A percentile compares a stretch with the other conserved stretches of the same genome.
phyloP scores from a whole-genome alignment of 2,888 invertebrate species.

The Dolichomitus sp. region DNA sequence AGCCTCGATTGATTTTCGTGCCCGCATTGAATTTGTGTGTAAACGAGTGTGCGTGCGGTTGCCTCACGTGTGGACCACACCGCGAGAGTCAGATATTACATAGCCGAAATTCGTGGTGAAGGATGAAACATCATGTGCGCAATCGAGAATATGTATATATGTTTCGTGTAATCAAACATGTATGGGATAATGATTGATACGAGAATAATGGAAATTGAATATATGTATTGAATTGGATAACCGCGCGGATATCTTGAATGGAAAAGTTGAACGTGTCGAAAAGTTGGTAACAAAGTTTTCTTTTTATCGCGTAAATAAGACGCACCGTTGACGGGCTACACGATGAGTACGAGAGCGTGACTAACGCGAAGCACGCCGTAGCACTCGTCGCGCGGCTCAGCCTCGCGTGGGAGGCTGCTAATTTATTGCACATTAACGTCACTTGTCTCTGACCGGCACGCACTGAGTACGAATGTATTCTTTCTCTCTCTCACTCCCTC shows the following conservation, averaged over 20 bases:
- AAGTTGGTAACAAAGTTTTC: conserved; percentile 27
- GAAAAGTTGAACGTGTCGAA: conserved; percentile 2
- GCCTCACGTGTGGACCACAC: not conserved
- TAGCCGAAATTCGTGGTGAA: conserved; percentile 8
- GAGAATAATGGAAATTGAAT: conserved; percentile 1
- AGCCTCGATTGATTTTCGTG: conserved; percentile 76
- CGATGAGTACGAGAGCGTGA: conserved; percentile 65
- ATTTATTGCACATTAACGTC: conserved; percentile 85
- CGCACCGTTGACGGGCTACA: conserved; percentile 41
- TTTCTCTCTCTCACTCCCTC: conserved; percentile 12
- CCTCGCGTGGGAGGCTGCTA: conserved; percentile 82
- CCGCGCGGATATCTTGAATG: not conserved
- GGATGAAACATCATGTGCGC: conserved; percentile 2
- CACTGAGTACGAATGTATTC: conserved; percentile 43
- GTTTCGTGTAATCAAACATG: conserved; percentile 13
- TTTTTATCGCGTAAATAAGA: conserved; percentile 41
- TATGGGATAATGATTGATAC: conserved; percentile 35
- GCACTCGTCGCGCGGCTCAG: conserved; percentile 25
- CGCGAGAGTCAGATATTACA: conserved; percentile 2
- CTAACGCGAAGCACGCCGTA: conserved; percentile 65
- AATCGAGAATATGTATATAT: conserved; percentile 11
- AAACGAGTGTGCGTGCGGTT: conserved; percentile 3
- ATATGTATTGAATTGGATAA: not conserved
- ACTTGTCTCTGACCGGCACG: conserved; percentile 81
- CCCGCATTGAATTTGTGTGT: conserved; percentile 69